Conservation (phyloP, 2,113 vertebrate species). For the Rynchops niger region DNA sequence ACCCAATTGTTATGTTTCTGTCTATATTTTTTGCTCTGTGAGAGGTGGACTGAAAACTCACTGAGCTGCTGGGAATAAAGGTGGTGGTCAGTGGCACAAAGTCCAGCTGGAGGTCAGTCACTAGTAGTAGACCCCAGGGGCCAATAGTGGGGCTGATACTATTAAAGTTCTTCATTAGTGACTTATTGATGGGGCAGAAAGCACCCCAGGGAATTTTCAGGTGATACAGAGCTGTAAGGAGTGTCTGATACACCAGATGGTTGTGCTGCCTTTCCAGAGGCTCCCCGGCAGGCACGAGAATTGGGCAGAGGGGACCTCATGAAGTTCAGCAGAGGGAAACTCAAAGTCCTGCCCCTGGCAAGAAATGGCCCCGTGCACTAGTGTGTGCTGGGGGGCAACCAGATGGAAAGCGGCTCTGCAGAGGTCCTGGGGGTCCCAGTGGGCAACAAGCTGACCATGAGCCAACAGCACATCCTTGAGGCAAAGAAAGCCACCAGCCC, state of each 20-base stretch:
- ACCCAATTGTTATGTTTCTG: background rate
- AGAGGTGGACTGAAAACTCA: background rate
- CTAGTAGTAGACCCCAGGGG: background rate
- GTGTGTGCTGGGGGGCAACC: background rate
- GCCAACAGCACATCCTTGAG: background rate
- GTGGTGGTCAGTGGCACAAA: background rate
- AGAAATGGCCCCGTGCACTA: background rate
- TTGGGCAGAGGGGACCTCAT: background rate
- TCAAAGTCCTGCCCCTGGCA: background rate
- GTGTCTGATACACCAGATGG: background rate
- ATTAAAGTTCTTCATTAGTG: background rate
- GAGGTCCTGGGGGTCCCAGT: background rate
- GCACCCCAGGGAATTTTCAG: background rate
- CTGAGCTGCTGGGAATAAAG: background rate
- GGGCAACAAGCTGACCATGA: background rate
- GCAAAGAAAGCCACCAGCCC: background rate
- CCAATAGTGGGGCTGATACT: rapidly evolving
- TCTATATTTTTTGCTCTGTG: rapidly evolving
- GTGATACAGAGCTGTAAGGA: background rate
- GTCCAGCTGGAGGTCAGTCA: background rate
- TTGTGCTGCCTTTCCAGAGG: background rate
- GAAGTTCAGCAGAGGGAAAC: background rate
- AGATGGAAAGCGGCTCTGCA: background rate
- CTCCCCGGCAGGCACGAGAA: rapidly evolving
- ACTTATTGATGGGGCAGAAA: background rate